Evolutionary conservation across 2,888 invertebrate species (phyloP).

Genomic region (Hirtodrosophila trivittata): DNA sequence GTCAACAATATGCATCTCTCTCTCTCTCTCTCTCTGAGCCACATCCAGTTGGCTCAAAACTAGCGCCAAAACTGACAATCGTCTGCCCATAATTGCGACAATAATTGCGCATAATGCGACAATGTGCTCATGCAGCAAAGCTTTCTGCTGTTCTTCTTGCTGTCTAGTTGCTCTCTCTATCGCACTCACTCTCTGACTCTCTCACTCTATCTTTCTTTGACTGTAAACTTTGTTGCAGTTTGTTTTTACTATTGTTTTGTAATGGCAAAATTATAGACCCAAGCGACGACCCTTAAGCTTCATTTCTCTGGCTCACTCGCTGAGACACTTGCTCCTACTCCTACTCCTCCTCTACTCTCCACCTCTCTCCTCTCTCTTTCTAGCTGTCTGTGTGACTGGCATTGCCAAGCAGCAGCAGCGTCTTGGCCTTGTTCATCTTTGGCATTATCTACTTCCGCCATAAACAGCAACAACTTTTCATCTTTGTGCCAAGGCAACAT

Average conservation of each 20-base stretch:
- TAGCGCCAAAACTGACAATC: slow-evolving; percentile 78
- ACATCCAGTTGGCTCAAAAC: slow-evolving; percentile 52
- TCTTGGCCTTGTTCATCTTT: slow-evolving; percentile 73
- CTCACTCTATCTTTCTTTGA: slow-evolving; percentile 6
- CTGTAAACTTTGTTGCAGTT: slow-evolving; percentile 71
- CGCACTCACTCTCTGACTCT: neutral
- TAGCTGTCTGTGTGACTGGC: slow-evolving; percentile 41
- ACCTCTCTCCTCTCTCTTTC: slow-evolving; percentile 5
- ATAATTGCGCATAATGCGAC: slow-evolving; percentile 83
- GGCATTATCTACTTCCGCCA: slow-evolving; percentile 77
- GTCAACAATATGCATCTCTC: slow-evolving; percentile 46
- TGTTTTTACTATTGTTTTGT: slow-evolving; percentile 77
- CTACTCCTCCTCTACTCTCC: neutral
- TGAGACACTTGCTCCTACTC: slow-evolving; percentile 2
- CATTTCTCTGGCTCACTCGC: slow-evolving; percentile 47
- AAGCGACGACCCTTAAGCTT: slow-evolving; percentile 68
- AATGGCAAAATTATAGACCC: slow-evolving; percentile 80
- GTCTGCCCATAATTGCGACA: slow-evolving; percentile 82
- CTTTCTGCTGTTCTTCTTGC: slow-evolving; percentile 22
- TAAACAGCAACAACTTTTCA: slow-evolving; percentile 78
- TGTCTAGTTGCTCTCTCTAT: slow-evolving; percentile 6
- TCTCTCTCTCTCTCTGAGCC: no score
- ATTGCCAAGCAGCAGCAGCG: slow-evolving; percentile 35
- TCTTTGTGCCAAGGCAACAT: slow-evolving; percentile 74
- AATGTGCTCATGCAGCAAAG: slow-evolving; percentile 72